Percentiles rank a stretch among this genome's conserved stretches.
phyloP scores from a whole-genome alignment of 92 coral and sea anemone species.

The Zoanthus gigantus region DNA sequence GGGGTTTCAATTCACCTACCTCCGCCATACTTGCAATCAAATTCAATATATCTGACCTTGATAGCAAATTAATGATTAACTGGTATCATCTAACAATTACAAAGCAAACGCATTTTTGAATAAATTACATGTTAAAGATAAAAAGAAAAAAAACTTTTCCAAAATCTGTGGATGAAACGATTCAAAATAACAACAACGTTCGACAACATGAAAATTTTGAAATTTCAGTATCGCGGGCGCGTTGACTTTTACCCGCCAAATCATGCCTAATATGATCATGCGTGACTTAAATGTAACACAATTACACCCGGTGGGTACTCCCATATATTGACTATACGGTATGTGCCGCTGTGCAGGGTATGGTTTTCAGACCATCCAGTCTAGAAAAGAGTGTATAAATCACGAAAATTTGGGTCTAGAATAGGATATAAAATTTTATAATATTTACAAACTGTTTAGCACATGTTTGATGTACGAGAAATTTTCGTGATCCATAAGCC shows the following conservation, averaged over 20 bases:
- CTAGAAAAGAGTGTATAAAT: too few relatives aligned
- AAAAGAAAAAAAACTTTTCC: not conserved
- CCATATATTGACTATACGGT: too few relatives aligned
- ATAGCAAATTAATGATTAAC: conserved; percentile 37
- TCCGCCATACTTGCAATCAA: conserved; percentile 40
- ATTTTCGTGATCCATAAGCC: too few relatives aligned
- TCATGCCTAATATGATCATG: not conserved
- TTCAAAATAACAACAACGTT: too few relatives aligned
- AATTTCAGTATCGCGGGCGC: conserved; percentile 5
- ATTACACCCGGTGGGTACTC: too few relatives aligned
- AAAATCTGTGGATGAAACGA: not conserved
- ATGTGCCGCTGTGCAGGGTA: too few relatives aligned
- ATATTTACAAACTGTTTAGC: too few relatives aligned
- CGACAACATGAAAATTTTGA: not conserved
- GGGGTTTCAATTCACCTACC: conserved; percentile 2
- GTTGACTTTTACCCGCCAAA: not conserved
- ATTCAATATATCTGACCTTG: conserved; percentile 27
- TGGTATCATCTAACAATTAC: conserved; percentile 20
- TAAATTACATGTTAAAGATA: not conserved
- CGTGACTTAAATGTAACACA: not conserved
- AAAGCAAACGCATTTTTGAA: not conserved
- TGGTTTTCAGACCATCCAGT: too few relatives aligned
- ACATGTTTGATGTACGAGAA: too few relatives aligned
- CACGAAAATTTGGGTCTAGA: too few relatives aligned
- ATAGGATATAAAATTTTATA: too few relatives aligned